These are phyloP conservation scores for Sarcophaga bullata DNA, from an alignment of 1,140 invertebrate species.

Conservation along the genomic window DNA sequence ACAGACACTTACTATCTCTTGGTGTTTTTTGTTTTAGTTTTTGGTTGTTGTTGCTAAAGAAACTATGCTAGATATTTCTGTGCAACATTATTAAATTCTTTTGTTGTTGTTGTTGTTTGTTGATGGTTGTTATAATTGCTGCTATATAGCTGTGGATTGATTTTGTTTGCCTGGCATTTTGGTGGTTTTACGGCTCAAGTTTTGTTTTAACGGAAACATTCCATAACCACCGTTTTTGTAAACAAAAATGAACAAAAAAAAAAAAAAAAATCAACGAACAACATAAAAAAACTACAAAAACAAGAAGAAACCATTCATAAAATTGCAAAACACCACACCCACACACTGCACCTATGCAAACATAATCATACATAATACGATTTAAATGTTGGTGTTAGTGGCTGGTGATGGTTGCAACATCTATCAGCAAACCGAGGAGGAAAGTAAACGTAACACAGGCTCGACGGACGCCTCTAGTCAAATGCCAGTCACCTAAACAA, in stretches of 20 bases:
- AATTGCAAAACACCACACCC: conserved; percentile 12
- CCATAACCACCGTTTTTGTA: conserved; percentile 38
- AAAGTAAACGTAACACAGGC: conserved; percentile 31
- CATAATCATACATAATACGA: background rate
- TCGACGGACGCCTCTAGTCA: too few species aligned
- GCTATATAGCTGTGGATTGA: too few species aligned
- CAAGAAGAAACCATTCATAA: conserved; percentile 40
- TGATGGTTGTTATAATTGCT: too few species aligned
- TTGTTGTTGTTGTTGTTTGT: background rate
- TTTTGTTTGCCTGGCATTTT: background rate
- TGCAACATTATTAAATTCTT: conserved; percentile 28
- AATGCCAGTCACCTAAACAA: background rate
- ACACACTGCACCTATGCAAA: background rate
- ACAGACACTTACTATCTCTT: too few species aligned
- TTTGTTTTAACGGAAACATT: conserved; percentile 40
- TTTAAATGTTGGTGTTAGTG: background rate
- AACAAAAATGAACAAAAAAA: too few species aligned
- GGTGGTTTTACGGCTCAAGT: conserved; percentile 14
- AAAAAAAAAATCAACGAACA: too few species aligned
- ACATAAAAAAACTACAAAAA: too few species aligned
- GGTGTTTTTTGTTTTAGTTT: too few species aligned
- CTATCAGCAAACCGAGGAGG: too few species aligned
- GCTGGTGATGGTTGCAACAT: too few species aligned
- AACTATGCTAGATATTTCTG: too few species aligned
- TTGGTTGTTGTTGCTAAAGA: too few species aligned